Conservation (phyloP, 30 jellyfish, hydroid and myxozoan genomes). For the Mastigias papua region DNA sequence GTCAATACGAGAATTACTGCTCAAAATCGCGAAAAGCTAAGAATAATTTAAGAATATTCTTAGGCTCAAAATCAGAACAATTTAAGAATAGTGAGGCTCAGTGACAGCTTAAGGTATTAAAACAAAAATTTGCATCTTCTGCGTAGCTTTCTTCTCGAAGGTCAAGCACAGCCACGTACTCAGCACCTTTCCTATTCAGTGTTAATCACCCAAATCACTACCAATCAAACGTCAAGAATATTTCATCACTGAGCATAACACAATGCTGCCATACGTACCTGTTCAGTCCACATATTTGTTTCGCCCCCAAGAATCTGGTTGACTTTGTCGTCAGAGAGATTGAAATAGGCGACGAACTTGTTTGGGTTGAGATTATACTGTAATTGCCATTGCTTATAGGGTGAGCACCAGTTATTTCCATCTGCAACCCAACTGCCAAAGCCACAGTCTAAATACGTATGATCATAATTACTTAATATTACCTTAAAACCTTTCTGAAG, state of each 20-base stretch:
- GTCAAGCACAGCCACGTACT: too few relatives aligned
- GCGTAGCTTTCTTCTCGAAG: too few relatives aligned
- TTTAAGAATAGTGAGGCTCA: background rate
- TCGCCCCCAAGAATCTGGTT: conserved; percentile 67
- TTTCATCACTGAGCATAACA: too few relatives aligned
- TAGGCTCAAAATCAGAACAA: background rate
- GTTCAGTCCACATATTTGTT: conserved; percentile 77
- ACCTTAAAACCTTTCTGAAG: conserved; percentile 51
- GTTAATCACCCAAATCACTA: too few relatives aligned
- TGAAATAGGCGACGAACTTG: conserved; percentile 49
- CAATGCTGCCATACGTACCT: background rate
- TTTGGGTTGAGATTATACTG: conserved; percentile 57
- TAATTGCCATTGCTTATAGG: conserved; percentile 71
- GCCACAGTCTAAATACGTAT: conserved; percentile 70
- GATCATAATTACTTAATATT: conserved; percentile 61
- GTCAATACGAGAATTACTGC: too few relatives aligned
- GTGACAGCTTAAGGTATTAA: background rate
- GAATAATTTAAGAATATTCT: background rate
- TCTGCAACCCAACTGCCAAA: conserved; percentile 74
- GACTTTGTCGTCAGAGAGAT: conserved; percentile 13
- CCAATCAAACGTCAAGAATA: too few relatives aligned
- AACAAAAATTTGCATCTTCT: too few relatives aligned
- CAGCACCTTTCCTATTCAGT: too few relatives aligned
- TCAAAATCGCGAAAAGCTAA: background rate
- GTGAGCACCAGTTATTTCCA: conserved; percentile 82